Base-by-base conservation (phyloP, 2,888 invertebrate species). In the Lasioglossum villosulum region DNA sequence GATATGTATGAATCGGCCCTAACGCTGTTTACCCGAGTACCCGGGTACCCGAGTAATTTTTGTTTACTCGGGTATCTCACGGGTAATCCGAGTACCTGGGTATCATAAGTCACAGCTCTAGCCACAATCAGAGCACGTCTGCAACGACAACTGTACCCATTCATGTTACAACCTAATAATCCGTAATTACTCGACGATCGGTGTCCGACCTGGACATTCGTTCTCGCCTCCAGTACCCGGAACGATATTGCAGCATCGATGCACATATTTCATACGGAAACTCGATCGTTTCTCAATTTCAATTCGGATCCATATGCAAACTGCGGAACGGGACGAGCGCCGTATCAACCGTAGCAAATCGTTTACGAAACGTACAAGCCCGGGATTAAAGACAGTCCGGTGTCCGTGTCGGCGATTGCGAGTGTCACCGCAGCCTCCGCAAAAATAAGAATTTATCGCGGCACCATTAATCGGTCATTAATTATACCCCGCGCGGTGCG, bases 381-480 rank as follows among this genome's bases (percentile, higher is more conserved):
- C 30, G 30, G 71, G 56, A 56, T 84, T 71, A 72, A 84, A 52
- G 71, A 82, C 66, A 78, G 59, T 77, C 56, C 52, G 72, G 68
- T 83, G 80, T 70, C 71, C 42, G 48, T 71, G 76, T 78, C 70
- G 68, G 45, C 30, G 76, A 10, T 27, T 68, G 30, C 73, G 80
- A 52, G 42, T 16, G 45, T 30, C 68, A 37, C 52, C 56, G 71
- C 68, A 63, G 59, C 72, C 74, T 19, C 37, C 66, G 75, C 48
- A n/a, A 73, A 76, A 85, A 79, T 83, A 74, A 82, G 77, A 87
- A 87, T 86, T 88, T 87, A 86, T 86, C 84, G 70, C 83, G 66
- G 23, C 48, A 71, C 78, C 76, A 81, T 78, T 86, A 86, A 86
- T 87, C 87, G 86, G 37, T 80, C 82, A 80, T 86, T 86, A 86